Evolutionary conservation across 1,140 invertebrate species (phyloP), one percentile per base, ranked within the genome.

Genomic region (Galleria mellonella): DNA sequence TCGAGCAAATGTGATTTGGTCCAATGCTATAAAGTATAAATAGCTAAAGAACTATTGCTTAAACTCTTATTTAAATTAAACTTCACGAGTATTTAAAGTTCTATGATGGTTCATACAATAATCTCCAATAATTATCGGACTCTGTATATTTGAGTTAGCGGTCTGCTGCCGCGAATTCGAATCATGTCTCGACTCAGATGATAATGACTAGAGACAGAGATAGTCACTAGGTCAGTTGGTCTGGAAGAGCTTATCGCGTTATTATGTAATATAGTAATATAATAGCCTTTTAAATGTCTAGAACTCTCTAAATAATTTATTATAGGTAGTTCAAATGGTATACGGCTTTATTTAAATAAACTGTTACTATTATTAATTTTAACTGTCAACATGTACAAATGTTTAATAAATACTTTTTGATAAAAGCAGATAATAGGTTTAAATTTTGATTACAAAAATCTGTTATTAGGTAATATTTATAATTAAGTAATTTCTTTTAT

Each of bases 281-380:
- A 96, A 72, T 97, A 95, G 15, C 95, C 89, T 77, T 97, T 97
- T 8, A 97, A 75, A 77, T 97, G 96, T 0, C 96, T 95, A 0
- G 94, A 96, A 72, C 94, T 96, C 7, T 95, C n/a, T 96, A 78
- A 97, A 97, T 94, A 95, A 96, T 87, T 97, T 97, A 86, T 97
- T 96, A 86, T 95, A 97, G 27, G 94, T 94, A 0, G 94, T 93
- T 72, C 95, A 97, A 60, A 96, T 95, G 78, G 94, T 96, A 84
- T 97, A 97, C 15, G 94, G 94, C 92, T 84, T 96, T 94, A 65
- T 95, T 96, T 9, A 93, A n/a, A n/a, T n/a, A n/a, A n/a, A n/a
- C n/a, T n/a, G n/a, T n/a, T n/a, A n/a, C n/a, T n/a, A n/a, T n/a
- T n/a, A n/a, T n/a, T n/a, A n/a, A n/a, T n/a, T n/a, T n/a, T n/a